A percentile compares a stretch with the other conserved stretches of the same genome.
These are phyloP conservation scores for Pseudotriccus pelzelni DNA, from an alignment of 2,797 vertebrate species.

Conservation along the genomic window DNA sequence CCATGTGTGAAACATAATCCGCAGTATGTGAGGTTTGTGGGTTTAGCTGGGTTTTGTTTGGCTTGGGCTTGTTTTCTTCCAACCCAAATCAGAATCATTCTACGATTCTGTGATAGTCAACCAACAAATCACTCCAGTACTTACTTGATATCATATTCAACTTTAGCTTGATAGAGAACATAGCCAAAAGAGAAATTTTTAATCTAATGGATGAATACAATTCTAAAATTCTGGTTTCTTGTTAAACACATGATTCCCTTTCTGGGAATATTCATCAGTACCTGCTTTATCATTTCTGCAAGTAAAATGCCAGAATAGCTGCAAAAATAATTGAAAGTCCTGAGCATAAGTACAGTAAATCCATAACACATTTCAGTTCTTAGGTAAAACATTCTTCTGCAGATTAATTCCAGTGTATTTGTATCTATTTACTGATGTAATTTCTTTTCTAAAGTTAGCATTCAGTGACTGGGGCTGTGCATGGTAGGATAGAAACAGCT, in stretches of 20 bases:
- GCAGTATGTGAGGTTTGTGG: accelerated
- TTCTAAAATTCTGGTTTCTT: not conserved
- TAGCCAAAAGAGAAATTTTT: not conserved
- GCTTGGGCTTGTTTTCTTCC: not conserved
- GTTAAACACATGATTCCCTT: not conserved
- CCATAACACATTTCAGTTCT: not conserved
- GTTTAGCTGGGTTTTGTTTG: not conserved
- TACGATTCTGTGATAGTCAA: not conserved
- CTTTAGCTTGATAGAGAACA: not conserved
- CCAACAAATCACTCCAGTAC: not conserved
- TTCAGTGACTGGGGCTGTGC: not conserved
- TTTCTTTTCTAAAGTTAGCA: not conserved
- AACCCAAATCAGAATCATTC: not conserved
- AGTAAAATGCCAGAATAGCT: not conserved
- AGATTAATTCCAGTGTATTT: not conserved
- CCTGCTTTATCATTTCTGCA: not conserved
- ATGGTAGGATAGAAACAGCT: not conserved
- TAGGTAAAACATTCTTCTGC: not conserved
- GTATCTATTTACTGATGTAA: not conserved
- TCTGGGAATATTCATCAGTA: not conserved
- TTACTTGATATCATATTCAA: not conserved
- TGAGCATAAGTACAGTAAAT: not conserved
- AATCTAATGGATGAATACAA: not conserved
- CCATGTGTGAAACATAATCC: not conserved
- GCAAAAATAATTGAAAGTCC: not conserved